phyloP scores from a whole-genome alignment of 2,888 invertebrate species.

The Drosophila aldrichi region DNA sequence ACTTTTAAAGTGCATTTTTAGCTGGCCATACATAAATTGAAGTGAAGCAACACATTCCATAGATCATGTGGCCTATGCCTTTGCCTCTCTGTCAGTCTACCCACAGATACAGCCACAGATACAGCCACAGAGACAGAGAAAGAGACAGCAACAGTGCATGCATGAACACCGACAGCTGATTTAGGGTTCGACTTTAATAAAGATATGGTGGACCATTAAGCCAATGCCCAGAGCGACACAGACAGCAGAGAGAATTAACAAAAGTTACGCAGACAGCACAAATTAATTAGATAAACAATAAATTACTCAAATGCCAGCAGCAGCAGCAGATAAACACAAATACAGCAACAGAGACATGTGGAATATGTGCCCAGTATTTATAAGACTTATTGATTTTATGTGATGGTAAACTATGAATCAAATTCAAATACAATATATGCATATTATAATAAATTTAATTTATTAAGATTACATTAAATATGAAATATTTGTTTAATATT shows the following conservation, averaged over 20 bases:
- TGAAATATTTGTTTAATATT: neutral
- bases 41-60: slow-evolving; percentile 41
- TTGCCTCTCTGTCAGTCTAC: neutral
- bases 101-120: slow-evolving; percentile 10
- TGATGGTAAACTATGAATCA: too few species aligned
- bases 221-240: slow-evolving; percentile 32
- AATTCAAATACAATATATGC: neutral
- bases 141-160: neutral
- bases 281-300: slow-evolving; percentile 76
- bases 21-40: slow-evolving; percentile 57
- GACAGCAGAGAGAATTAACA: slow-evolving; percentile 30
- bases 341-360: slow-evolving; percentile 12
- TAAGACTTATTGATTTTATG: neutral
- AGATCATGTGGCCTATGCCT: slow-evolving; percentile 37
- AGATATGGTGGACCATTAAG: slow-evolving; percentile 60
- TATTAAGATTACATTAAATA: neutral
- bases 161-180: slow-evolving; percentile 19
- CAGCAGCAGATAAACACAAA: slow-evolving; percentile 43
- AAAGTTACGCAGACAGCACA: slow-evolving; percentile 70
- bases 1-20: slow-evolving; percentile 43
- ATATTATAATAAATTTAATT: too few species aligned
- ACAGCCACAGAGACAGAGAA: slow-evolving; percentile 17
- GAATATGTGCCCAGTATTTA: neutral
- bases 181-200: slow-evolving; percentile 46
- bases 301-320: slow-evolving; percentile 71